Evolutionary conservation across 2,888 invertebrate genomes (phyloP).

Genomic region (Amphipyra tragopoginis): DNA sequence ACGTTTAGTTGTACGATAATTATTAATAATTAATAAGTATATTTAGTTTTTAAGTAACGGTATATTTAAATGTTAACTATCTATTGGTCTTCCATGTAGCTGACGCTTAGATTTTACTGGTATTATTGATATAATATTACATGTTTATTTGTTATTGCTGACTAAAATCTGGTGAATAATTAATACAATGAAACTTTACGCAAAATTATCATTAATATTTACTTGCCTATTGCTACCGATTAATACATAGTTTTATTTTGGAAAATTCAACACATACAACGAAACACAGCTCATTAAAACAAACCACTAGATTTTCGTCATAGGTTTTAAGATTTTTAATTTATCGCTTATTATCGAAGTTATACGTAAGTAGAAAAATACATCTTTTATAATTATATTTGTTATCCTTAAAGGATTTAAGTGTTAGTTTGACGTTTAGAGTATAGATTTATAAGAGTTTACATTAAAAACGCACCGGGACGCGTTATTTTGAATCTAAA

Average conservation of each 20-base stretch:
- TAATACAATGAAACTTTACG: not conserved
- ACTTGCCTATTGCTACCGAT: not conserved
- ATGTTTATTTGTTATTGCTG: slow-evolving; percentile 35
- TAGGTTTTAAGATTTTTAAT: slow-evolving; percentile 38
- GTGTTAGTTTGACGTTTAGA: slow-evolving; percentile 50
- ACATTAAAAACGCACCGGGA: slow-evolving; percentile 69
- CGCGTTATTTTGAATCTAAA: slow-evolving; percentile 74
- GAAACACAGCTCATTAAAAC: slow-evolving; percentile 20
- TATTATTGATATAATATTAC: slow-evolving; percentile 46
- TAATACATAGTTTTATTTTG: not conserved
- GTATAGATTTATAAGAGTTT: slow-evolving; percentile 40
- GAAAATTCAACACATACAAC: slow-evolving; percentile 21
- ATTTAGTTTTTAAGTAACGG: slow-evolving; percentile 43
- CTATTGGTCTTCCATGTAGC: slow-evolving; percentile 77
- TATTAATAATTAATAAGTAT: slow-evolving; percentile 59
- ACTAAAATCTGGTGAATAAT: slow-evolving; percentile 31
- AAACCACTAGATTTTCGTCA: slow-evolving; percentile 39
- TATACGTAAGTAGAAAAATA: slow-evolving; percentile 39
- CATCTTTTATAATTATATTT: slow-evolving; percentile 46
- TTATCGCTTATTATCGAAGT: slow-evolving; percentile 27
- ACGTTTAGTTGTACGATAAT: slow-evolving; percentile 81
- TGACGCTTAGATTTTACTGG: slow-evolving; percentile 43
- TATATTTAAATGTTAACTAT: slow-evolving; percentile 67
- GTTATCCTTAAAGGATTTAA: slow-evolving; percentile 73
- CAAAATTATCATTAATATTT: not conserved